These are phyloP conservation scores for Drosophila longiperda DNA, from an alignment of 2,888 invertebrate genomes.

Conservation along the genomic window DNA sequence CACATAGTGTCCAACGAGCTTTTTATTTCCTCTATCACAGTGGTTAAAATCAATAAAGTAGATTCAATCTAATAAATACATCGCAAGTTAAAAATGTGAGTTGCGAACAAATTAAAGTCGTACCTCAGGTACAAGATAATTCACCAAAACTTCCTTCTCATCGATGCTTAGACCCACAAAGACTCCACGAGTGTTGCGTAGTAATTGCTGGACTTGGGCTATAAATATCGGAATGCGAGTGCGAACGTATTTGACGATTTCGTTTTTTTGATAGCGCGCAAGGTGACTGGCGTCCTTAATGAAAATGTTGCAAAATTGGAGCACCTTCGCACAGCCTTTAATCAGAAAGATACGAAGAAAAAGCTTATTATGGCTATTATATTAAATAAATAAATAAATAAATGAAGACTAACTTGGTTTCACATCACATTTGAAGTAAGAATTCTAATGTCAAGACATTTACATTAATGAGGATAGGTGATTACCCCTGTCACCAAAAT, in stretches of 20 bases:
- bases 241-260: constrained; percentile 89
- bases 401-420: background rate
- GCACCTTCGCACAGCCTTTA: constrained; percentile 86
- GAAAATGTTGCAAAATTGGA: constrained; percentile 88
- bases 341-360: background rate
- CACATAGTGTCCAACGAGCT: constrained; percentile 88
- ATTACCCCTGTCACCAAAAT: background rate
- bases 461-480: background rate
- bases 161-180: constrained; percentile 87
- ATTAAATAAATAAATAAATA: background rate
- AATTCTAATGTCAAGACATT: too few species aligned
- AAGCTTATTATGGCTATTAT: background rate
- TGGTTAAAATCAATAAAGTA: constrained; percentile 87
- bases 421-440: background rate
- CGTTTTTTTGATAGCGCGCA: constrained; percentile 88
- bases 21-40: constrained; percentile 87
- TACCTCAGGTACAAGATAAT: constrained; percentile 89
- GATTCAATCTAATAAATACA: constrained; percentile 86
- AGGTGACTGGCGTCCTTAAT: constrained; percentile 88
- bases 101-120: constrained; percentile 13
- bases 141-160: constrained; percentile 88
- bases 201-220: constrained; percentile 87
- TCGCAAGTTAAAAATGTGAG: too few species aligned
- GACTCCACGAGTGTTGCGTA: constrained; percentile 87
- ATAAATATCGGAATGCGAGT: constrained; percentile 89